Conservation (phyloP, 1,140 invertebrate genomes). For the Leptinotarsa undecemlineata region DNA sequence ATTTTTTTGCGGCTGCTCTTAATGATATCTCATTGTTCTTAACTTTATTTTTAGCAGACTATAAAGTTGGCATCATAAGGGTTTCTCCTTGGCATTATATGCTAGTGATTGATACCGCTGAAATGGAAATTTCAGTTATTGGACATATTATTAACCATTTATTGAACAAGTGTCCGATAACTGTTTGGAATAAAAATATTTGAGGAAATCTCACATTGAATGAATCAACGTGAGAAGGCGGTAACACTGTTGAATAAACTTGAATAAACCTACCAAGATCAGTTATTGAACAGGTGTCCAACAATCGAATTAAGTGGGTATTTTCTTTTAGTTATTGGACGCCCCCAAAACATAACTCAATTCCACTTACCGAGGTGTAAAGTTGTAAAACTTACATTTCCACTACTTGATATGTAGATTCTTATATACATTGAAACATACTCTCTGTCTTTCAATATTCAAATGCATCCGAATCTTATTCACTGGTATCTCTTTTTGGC, state of each 20-base stretch:
- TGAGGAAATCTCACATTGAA: not conserved
- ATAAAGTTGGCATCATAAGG: not conserved
- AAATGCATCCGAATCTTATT: too few relatives aligned
- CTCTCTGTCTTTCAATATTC: too few relatives aligned
- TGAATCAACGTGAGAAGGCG: not conserved
- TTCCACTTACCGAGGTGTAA: not conserved
- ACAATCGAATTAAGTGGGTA: not conserved
- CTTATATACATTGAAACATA: too few relatives aligned
- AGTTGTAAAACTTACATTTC: not conserved
- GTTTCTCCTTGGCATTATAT: not conserved
- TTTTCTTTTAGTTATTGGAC: not conserved
- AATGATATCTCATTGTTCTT: too few relatives aligned
- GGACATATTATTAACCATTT: not conserved
- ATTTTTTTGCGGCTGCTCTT: too few relatives aligned
- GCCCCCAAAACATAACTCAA: not conserved
- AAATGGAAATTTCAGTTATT: not conserved
- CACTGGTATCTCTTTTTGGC: too few relatives aligned
- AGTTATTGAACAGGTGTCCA: not conserved
- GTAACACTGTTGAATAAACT: not conserved
- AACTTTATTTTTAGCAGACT: too few relatives aligned
- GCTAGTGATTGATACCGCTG: not conserved
- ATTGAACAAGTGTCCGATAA: not conserved
- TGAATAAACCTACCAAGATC: not conserved
- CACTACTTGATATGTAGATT: too few relatives aligned
- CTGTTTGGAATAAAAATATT: not conserved